Evolutionary conservation across 1,140 invertebrate species (phyloP).

Genomic region (Megalonaias nervosa): DNA sequence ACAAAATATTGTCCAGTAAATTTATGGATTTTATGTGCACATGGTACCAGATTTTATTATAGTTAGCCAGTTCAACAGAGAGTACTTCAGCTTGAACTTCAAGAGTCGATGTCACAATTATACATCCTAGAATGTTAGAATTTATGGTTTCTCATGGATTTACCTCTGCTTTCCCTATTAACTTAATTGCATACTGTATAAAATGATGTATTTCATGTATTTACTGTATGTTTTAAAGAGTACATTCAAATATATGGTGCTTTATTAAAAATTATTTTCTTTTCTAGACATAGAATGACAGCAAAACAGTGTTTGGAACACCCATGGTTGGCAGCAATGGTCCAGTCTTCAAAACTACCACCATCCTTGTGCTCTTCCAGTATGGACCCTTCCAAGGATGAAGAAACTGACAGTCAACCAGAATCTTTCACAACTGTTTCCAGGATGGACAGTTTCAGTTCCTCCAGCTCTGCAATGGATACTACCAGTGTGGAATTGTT

Average conservation of each 20-base stretch:
- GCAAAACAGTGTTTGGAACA: slow-evolving; percentile 78
- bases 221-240: not conserved
- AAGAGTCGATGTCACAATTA: not conserved
- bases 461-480: too few relatives aligned
- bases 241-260: not conserved
- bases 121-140: not conserved
- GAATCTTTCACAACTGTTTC: too few relatives aligned
- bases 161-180: not conserved
- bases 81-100: too few relatives aligned
- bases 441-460: too few relatives aligned
- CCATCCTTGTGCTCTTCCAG: not conserved
- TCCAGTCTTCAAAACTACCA: slow-evolving; percentile 5
- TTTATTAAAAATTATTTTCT: slow-evolving; percentile 25
- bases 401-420: too few relatives aligned
- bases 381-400: too few relatives aligned
- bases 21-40: too few relatives aligned
- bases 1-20: too few relatives aligned
- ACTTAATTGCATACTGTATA: not conserved
- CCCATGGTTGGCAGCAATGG: slow-evolving; percentile 72
- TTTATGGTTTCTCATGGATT: not conserved
- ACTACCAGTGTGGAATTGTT: too few relatives aligned
- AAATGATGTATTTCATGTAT: not conserved
- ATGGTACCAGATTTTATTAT: too few relatives aligned
- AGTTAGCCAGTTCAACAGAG: too few relatives aligned
- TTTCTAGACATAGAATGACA: slow-evolving; percentile 76